phyloP scores from a whole-genome alignment of 1,140 invertebrate genomes.

The Cotesia chilonis region DNA sequence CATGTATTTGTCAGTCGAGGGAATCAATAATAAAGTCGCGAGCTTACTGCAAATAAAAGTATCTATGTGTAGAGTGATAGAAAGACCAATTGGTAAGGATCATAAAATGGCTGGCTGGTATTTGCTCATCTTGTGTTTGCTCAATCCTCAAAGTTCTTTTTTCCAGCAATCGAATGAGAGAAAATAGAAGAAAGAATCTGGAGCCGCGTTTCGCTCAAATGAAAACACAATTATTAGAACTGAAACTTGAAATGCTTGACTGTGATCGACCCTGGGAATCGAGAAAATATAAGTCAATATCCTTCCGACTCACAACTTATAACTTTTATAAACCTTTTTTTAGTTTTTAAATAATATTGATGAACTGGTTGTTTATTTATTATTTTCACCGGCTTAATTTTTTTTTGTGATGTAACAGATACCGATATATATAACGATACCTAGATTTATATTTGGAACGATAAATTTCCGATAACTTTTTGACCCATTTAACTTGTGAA shows the following conservation, averaged over 20 bases:
- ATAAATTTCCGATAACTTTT: too few relatives aligned
- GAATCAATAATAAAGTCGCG: constrained; percentile 33
- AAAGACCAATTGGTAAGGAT: constrained; percentile 37
- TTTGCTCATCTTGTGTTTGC: constrained; percentile 40
- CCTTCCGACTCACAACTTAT: too few relatives aligned
- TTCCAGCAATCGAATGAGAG: constrained; percentile 30
- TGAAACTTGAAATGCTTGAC: not conserved
- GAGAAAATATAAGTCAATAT: too few relatives aligned
- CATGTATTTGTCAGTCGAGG: not conserved
- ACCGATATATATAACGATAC: too few relatives aligned
- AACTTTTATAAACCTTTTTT: too few relatives aligned
- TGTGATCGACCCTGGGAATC: too few relatives aligned
- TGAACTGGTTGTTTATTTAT: too few relatives aligned
- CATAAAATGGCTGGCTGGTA: constrained; percentile 43
- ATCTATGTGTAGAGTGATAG: constrained; percentile 29
- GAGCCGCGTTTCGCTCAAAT: constrained; percentile 23
- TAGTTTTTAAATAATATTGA: too few relatives aligned
- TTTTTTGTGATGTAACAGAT: too few relatives aligned
- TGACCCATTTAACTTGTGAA: too few relatives aligned
- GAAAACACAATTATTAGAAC: constrained; percentile 39
- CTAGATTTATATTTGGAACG: too few relatives aligned
- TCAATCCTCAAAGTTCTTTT: constrained; percentile 38
- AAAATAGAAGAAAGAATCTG: constrained; percentile 24
- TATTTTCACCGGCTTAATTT: too few relatives aligned
- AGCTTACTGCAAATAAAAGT: constrained; percentile 36